phyloP scores from a whole-genome alignment of 2,113 vertebrate genomes.

The Alligator mississippiensis region DNA sequence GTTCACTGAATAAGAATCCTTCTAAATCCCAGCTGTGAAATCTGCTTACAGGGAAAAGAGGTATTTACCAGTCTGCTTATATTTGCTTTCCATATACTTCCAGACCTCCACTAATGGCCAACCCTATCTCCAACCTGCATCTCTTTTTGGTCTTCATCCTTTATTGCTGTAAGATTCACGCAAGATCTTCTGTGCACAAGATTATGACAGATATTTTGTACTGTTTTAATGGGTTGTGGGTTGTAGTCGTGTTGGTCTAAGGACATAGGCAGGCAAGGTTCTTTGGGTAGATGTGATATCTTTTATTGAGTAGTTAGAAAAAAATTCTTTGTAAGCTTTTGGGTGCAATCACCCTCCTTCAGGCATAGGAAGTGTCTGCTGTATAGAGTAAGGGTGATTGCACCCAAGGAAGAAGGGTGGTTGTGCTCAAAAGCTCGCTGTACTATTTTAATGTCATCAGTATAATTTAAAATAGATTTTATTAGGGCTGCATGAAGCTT shows the following conservation, averaged over 20 bases:
- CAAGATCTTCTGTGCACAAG: conserved; percentile 1
- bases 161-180: background rate
- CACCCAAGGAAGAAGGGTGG: too few species aligned
- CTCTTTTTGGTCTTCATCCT: background rate
- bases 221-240: background rate
- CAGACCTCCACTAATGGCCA: background rate
- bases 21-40: conserved; percentile 49
- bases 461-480: conserved; percentile 17
- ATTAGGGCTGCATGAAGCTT: too few species aligned
- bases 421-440: too few species aligned
- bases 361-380: too few species aligned
- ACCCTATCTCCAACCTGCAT: background rate
- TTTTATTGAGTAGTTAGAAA: too few species aligned
- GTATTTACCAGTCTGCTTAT: conserved; percentile 12
- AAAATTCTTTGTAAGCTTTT: too few species aligned
- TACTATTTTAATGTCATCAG: background rate
- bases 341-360: too few species aligned
- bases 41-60: conserved; percentile 16
- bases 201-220: conserved; percentile 10
- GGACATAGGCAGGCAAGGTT: too few species aligned
- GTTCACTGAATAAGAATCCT: conserved; percentile 5
- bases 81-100: conserved; percentile 24
- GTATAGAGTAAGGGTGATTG: too few species aligned
- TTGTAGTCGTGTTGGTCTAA: background rate
- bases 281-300: too few species aligned